Evolutionary conservation across 1,140 invertebrate genomes (phyloP), one percentile per base, ranked within the genome.

Genomic region (Luehdorfia chinensis): DNA sequence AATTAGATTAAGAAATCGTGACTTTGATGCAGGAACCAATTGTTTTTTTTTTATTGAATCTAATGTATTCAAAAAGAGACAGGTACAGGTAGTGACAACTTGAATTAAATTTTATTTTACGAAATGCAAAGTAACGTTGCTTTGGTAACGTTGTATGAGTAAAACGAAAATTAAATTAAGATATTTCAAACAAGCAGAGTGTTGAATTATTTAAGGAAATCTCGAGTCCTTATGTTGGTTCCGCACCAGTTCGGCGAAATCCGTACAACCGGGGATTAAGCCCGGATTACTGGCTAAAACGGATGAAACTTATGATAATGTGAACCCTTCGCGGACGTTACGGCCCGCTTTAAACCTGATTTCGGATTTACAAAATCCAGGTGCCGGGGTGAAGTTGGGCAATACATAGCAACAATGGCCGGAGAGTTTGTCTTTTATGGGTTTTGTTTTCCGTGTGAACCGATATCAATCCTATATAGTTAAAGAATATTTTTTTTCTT

Each of bases 291-390:
- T 28, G 60, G 63, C 54, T 69, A 49, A 65, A 50, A 31, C 50
- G 47, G 51, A 55, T 65, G 55, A 69, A 78, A 78, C 59, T 75
- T 75, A 78, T 75, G 75, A 70, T 75, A 75, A 78, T 75, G 61
- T 56, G 59, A 47, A 36, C 63, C 66, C 58, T 59, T 49, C 27
- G 47, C 51, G 33, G 44, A 15, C 50, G 31, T 39, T 15, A 16
- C 46, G 34, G 18, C 47, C 4, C 25, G n/a, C 11, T 56, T 55
- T 43, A 48, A 46, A 34, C 25, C 27, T 13, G 59, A 55, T 53
- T 48, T 43, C 23, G 59, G 51, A 62, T 62, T 57, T 49, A 43
- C 41, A n/a, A 23, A 47, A 55, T 18, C 39, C 56, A 59, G 56
- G 56, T 59, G 50, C 34, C 37, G 39, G 15, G 9, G 34, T 16